Conservation (phyloP, 2,113 vertebrate species). For the Bos javanicus region DNA sequence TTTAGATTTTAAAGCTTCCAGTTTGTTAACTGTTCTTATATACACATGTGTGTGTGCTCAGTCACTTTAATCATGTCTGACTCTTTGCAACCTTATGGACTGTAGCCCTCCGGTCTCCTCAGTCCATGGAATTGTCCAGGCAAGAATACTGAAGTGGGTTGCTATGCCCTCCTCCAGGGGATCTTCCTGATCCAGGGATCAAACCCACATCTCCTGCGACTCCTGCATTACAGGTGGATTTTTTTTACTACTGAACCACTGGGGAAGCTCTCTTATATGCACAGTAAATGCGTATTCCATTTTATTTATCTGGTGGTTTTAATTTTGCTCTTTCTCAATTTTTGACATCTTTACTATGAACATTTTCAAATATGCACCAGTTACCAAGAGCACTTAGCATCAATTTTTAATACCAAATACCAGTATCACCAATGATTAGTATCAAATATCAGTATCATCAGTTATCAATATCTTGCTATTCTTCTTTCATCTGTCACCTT, state of each 20-base stretch:
- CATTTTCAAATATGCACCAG: not conserved
- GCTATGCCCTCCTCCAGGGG: not conserved
- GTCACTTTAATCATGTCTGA: not conserved
- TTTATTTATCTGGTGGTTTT: not conserved
- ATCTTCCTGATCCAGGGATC: not conserved
- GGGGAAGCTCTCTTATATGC: not conserved
- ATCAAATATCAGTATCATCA: not conserved
- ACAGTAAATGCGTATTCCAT: not conserved
- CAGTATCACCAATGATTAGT: not conserved
- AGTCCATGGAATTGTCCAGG: not conserved
- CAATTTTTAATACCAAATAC: not conserved
- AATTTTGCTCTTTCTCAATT: not conserved
- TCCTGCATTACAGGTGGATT: not conserved
- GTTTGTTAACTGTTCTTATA: not conserved
- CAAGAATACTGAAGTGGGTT: not conserved
- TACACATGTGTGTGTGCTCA: not conserved
- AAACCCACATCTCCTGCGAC: fast-evolving
- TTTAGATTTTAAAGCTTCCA: not conserved
- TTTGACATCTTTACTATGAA: not conserved
- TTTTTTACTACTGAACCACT: not conserved
- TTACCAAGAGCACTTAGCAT: not conserved
- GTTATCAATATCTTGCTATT: not conserved
- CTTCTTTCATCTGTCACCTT: not conserved
- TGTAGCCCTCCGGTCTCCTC: not conserved
- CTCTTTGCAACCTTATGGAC: not conserved